These are phyloP conservation scores for Mactromeris polynyma DNA, from an alignment of 2,888 invertebrate genomes.

Conservation along the genomic window DNA sequence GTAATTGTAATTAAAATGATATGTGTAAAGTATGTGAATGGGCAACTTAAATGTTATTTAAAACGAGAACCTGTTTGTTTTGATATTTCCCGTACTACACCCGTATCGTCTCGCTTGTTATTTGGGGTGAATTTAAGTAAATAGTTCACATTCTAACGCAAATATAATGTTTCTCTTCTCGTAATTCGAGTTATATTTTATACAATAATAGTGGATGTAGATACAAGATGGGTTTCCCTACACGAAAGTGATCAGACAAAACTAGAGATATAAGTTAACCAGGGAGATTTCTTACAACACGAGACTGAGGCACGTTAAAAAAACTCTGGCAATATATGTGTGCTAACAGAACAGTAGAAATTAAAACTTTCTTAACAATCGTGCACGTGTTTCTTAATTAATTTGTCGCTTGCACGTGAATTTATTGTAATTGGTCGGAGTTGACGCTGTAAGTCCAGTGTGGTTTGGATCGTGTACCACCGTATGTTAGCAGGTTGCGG, in stretches of 20 bases:
- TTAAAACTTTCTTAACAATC: too few relatives aligned
- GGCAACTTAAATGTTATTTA: background rate
- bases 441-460: too few relatives aligned
- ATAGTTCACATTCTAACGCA: conserved; percentile 10
- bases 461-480: too few relatives aligned
- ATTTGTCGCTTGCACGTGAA: too few relatives aligned
- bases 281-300: background rate
- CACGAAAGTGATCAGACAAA: background rate
- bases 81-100: background rate
- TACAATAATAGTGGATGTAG: background rate
- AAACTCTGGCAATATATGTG: too few relatives aligned
- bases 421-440: too few relatives aligned
- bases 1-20: background rate
- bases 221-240: background rate
- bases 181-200: background rate
- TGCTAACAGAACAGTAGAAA: too few relatives aligned
- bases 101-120: background rate
- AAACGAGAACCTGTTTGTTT: background rate
- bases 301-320: background rate
- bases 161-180: background rate
- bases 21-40: background rate
- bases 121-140: background rate
- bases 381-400: too few relatives aligned
- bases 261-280: background rate
- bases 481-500: too few relatives aligned